Base-by-base conservation (phyloP, 2,888 invertebrate species). In the Electrophaes corylata region DNA sequence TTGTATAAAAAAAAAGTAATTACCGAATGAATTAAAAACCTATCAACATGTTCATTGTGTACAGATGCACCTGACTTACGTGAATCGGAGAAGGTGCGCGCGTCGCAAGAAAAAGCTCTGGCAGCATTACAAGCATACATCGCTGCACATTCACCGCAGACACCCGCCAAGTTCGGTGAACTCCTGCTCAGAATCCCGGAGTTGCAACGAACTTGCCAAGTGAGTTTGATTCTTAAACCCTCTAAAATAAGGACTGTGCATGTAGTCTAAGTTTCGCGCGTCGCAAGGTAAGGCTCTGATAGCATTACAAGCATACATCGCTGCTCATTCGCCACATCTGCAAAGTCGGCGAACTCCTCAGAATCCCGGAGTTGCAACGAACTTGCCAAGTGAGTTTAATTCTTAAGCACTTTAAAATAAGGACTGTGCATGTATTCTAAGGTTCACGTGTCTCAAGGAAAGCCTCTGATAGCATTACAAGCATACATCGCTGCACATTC, bases 101-200 rank as follows among this genome's bases (percentile, higher is more conserved):
- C 96, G 44, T 98, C 98, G 48, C 98, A 98, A 85, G 98, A 29
- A 10, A 29, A 29, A 6, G 26, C 26, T 8, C 6, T 29, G 10
- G 26, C 26, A 78, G 98, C 98, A 31, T 88, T 99, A 46, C 97
- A 98, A 83, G 96, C 96, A 56, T 99, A 99, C 85, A 98, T 98
- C 3, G 93, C 96, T 67, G 94, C 95, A 16, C 97, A 98, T 86
- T 98, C 98, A 89, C 97, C 98, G 11, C 96, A 97, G 69, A 95
- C 96, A 84, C 98, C 98, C 49, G 96, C 98, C 70, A 98, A 99
- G 92, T 98, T 98, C n/a, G 98, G 98, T 39, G 98, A 98, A 87
- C 91, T 99, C 53, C n/a, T n/a, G n/a, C 92, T 98, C 62, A 94
- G 98, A 73, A 97, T 99, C 84, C 98, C 98, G 11, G 98, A 99